These are phyloP conservation scores for Diglossa cyanea DNA, from an alignment of 2,797 vertebrate species.

Conservation along the genomic window DNA sequence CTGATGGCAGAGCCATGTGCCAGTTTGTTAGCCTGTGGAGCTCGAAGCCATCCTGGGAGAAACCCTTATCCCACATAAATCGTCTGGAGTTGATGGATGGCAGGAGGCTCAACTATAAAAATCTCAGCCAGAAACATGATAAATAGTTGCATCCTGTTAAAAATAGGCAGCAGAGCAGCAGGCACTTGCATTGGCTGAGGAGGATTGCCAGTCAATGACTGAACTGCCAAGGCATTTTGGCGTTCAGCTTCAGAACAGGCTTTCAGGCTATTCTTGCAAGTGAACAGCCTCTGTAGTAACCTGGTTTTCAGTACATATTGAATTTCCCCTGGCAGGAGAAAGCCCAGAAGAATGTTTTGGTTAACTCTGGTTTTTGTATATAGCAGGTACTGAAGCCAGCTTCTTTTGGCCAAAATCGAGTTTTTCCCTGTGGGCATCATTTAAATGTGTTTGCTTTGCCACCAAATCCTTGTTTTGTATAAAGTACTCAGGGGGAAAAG, in stretches of 20 bases:
- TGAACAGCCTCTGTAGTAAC: slow-evolving; percentile 7
- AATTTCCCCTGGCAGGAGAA: slow-evolving; percentile 12
- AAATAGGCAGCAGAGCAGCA: slow-evolving; percentile 36
- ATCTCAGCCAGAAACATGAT: slow-evolving; percentile 46
- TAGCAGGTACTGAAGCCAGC: background rate
- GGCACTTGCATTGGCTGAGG: background rate
- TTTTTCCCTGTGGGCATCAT: slow-evolving; percentile 25
- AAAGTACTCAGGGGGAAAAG: background rate
- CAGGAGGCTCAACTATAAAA: slow-evolving; percentile 45
- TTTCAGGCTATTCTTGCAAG: slow-evolving; percentile 4
- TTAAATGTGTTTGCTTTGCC: slow-evolving; percentile 57
- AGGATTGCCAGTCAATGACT: slow-evolving; percentile 16
- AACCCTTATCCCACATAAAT: slow-evolving; percentile 19
- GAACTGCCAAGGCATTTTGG: slow-evolving; percentile 15
- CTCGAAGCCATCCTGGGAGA: background rate
- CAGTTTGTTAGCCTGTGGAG: slow-evolving; percentile 21
- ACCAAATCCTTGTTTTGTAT: slow-evolving; percentile 46
- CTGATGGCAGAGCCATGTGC: background rate
- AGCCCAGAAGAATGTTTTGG: slow-evolving; percentile 24
- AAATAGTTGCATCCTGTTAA: slow-evolving; percentile 47
- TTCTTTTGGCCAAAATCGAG: slow-evolving; percentile 44
- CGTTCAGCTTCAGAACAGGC: background rate
- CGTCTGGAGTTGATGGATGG: slow-evolving; percentile 31
- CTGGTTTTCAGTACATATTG: background rate
- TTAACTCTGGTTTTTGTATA: slow-evolving; percentile 28